Percentiles rank a stretch among this genome's conserved stretches.
Conservation (phyloP, 2,888 invertebrate species). For the Neria commutata region DNA sequence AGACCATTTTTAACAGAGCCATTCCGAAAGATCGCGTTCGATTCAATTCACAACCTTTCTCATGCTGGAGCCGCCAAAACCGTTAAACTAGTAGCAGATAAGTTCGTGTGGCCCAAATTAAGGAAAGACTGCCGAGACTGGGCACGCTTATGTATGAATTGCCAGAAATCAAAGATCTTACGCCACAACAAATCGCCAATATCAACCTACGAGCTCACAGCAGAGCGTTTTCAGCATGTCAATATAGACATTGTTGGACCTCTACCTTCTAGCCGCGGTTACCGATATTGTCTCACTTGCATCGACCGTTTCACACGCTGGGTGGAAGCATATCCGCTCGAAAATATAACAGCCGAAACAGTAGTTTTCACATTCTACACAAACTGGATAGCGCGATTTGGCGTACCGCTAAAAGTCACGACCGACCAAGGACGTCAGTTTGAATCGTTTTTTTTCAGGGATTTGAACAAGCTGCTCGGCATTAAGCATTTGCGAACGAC, state of each 20-base stretch:
- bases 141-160: slow-evolving; percentile 10
- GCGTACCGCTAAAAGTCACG: slow-evolving; percentile 53
- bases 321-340: slow-evolving; percentile 37
- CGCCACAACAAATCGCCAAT: no score
- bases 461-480: slow-evolving; percentile 32
- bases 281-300: slow-evolving; percentile 48
- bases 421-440: slow-evolving; percentile 58
- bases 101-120: slow-evolving; percentile 5
- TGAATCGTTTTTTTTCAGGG: slow-evolving; percentile 45
- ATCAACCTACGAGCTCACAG: no score
- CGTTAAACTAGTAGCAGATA: background rate
- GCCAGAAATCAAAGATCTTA: slow-evolving; percentile 18
- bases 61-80: slow-evolving; percentile 8
- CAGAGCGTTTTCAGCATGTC: slow-evolving; percentile 15
- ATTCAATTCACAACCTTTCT: slow-evolving; percentile 11
- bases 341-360: slow-evolving; percentile 30
- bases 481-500: slow-evolving; percentile 22
- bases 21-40: slow-evolving; percentile 13
- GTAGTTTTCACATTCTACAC: slow-evolving; percentile 46
- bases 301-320: slow-evolving; percentile 36
- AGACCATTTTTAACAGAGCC: slow-evolving; percentile 12
- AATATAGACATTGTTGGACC: slow-evolving; percentile 59
- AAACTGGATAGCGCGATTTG: slow-evolving; percentile 59
- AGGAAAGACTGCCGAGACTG: slow-evolving; percentile 11
- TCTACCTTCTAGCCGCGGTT: slow-evolving; percentile 44